A percentile compares a stretch with the other conserved stretches of the same genome.
These are phyloP conservation scores for Solen grandis DNA, from an alignment of 1,140 invertebrate species.

Conservation along the genomic window DNA sequence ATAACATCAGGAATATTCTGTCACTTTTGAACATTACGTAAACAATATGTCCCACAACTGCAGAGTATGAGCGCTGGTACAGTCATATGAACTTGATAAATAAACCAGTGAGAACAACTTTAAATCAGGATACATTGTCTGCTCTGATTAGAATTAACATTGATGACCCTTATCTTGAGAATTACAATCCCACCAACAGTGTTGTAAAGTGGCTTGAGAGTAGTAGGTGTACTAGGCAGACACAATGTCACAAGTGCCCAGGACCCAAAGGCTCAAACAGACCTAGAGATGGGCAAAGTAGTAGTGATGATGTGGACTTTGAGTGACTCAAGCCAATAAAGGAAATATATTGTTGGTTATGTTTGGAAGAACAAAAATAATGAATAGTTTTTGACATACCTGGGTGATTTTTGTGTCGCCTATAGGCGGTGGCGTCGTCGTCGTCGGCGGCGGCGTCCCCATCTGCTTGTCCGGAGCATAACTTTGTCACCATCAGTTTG, in stretches of 20 bases:
- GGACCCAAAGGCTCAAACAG: background rate
- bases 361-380: too few relatives aligned
- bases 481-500: background rate
- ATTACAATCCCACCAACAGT: background rate
- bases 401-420: background rate
- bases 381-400: background rate
- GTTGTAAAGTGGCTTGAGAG: background rate
- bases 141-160: background rate
- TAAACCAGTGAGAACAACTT: background rate
- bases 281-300: background rate
- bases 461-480: background rate
- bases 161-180: background rate
- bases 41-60: background rate
- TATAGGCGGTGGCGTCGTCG: background rate
- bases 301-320: background rate
- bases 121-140: background rate
- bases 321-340: too few relatives aligned
- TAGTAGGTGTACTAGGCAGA: background rate
- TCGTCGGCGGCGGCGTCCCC: background rate
- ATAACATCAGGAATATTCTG: background rate
- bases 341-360: too few relatives aligned
- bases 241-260: background rate
- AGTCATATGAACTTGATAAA: background rate
- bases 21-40: background rate
- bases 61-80: background rate